These are phyloP conservation scores for Otis tarda DNA, from an alignment of 2,113 vertebrate species.

Conservation along the genomic window DNA sequence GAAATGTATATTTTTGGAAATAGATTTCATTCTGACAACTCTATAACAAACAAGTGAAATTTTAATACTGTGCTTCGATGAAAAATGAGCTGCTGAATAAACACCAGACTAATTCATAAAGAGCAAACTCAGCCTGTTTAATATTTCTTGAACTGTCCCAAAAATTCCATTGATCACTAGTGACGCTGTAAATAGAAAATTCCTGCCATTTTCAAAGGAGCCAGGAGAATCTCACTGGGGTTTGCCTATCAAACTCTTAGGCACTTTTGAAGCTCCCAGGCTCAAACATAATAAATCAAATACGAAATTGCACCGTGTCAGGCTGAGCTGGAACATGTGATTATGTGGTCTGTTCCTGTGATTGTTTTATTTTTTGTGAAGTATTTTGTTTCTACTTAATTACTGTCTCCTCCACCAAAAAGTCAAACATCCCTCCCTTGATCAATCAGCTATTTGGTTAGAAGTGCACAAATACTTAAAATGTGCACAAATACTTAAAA, in stretches of 20 bases:
- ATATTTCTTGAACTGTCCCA: conserved; percentile 29
- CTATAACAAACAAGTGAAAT: conserved; percentile 58
- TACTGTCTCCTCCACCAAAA: not conserved
- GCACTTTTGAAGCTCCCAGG: conserved; percentile 51
- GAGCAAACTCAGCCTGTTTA: conserved; percentile 48
- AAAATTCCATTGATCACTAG: conserved; percentile 29
- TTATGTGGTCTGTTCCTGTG: not conserved
- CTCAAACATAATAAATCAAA: conserved; percentile 55
- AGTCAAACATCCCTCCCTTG: conserved; percentile 20
- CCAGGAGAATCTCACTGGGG: conserved; percentile 46
- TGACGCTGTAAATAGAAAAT: conserved; percentile 59
- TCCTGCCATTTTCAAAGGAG: conserved; percentile 52
- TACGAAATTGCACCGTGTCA: conserved; percentile 12
- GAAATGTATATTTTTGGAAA: conserved; percentile 65
- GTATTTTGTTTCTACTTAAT: conserved; percentile 60
- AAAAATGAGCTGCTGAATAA: conserved; percentile 65
- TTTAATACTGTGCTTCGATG: conserved; percentile 23
- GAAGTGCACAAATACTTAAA: not conserved
- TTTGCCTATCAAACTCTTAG: conserved; percentile 50
- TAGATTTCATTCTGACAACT: conserved; percentile 49
- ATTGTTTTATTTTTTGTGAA: conserved; percentile 9
- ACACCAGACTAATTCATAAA: conserved; percentile 57
- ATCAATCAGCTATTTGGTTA: conserved; percentile 24
- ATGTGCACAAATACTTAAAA: not conserved
- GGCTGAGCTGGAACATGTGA: not conserved